Conservation (phyloP, 2,797 vertebrate genomes). For the Pelochelys cantorii region DNA sequence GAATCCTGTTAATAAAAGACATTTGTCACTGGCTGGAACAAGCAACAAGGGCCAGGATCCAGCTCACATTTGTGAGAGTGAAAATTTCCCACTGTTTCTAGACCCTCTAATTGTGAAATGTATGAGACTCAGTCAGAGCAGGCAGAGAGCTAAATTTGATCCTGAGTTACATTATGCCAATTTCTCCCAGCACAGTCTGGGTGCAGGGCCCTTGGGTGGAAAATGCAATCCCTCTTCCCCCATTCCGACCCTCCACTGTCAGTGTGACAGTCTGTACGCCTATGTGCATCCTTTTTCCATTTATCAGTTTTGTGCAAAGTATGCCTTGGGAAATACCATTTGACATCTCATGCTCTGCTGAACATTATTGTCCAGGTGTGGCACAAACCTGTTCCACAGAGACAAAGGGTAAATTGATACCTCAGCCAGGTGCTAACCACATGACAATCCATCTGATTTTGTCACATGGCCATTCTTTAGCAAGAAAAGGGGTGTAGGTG, state of each 20-base stretch:
- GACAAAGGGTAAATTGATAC: too few relatives aligned
- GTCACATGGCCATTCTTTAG: too few relatives aligned
- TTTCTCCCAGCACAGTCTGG: not conserved
- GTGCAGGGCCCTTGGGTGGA: not conserved
- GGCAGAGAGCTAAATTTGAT: not conserved
- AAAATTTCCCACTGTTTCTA: not conserved
- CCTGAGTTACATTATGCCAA: not conserved
- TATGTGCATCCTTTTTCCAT: too few relatives aligned
- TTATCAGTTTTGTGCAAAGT: too few relatives aligned
- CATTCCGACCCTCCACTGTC: not conserved
- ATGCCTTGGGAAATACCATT: too few relatives aligned
- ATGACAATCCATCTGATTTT: too few relatives aligned
- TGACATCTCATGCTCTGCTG: too few relatives aligned
- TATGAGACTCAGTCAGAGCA: not conserved
- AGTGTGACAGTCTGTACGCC: not conserved
- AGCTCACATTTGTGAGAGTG: not conserved
- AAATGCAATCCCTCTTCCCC: not conserved
- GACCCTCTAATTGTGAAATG: not conserved
- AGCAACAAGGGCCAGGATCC: not conserved
- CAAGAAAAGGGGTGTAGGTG: too few relatives aligned
- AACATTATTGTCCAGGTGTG: too few relatives aligned
- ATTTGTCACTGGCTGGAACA: accelerated
- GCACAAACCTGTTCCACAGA: too few relatives aligned
- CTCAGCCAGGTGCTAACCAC: too few relatives aligned
- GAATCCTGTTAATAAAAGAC: accelerated